Evolutionary conservation across 2,888 invertebrate genomes (phyloP), one percentile per base, ranked within the genome.

Genomic region (Protophormia terraenovae): DNA sequence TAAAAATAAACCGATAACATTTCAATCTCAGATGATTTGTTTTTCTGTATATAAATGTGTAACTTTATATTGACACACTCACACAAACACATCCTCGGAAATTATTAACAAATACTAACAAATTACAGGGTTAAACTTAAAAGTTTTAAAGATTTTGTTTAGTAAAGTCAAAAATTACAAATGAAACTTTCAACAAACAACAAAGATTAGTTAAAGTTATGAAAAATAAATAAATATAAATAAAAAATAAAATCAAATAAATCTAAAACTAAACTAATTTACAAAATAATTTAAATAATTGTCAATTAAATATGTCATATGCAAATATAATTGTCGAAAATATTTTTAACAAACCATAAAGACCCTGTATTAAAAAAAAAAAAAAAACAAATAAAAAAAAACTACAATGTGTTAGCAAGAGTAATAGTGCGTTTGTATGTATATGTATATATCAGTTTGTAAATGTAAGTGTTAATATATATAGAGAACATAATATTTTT

Each of bases 311-410:
- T 41, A 67, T 77, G 22, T 58, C 45, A 45, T 12, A 22, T n/a
- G n/a, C 3, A 58, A 67, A 53, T 14, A n/a, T 55, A 27, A 27
- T 24, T 27, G 1, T 19, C 22, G 10, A 50, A 14, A 22, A 19
- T 50, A 3, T 19, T 50, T 38, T 47, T 19, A 3, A 6, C 8
- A 22, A 10, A 1, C 12, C 12, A 80, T 45, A n/a, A n/a, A n/a
- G n/a, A 80, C 45, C 72, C 79, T 80, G 62, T 53, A 38, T n/a
- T n/a, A n/a, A n/a, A n/a, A n/a, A n/a, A n/a, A n/a, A 14, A 19
- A 7, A 6, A 60, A 3, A 8, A 3, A 32, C 7, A 19, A 5
- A n/a, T 10, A 35, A 1, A 10, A 3, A 35, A 29, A 3, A 60
- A 12, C 19, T 35, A 35, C 32, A 22, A 27, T 35, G 32, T 16